Evolutionary conservation across 2,797 vertebrate genomes (phyloP).

Genomic region (Cottoperca gobio): DNA sequence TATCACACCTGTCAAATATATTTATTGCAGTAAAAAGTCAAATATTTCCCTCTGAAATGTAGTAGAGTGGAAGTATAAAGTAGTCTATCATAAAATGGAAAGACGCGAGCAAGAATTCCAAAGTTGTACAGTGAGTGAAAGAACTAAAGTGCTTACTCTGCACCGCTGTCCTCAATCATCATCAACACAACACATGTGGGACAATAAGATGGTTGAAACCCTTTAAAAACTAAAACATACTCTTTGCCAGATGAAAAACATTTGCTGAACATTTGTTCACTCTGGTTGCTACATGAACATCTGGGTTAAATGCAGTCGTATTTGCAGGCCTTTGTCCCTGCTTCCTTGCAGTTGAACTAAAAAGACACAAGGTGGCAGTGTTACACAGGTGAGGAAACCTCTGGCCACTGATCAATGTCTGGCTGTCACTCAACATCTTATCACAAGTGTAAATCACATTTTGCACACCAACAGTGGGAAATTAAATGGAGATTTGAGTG

Average conservation of each 20-base stretch:
- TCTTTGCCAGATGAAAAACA: no score
- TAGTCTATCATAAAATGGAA: no score
- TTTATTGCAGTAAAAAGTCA: not conserved
- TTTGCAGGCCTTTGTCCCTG: not conserved
- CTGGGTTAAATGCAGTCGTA: not conserved
- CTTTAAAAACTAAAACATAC: no score
- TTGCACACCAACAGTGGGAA: not conserved
- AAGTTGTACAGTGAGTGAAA: no score
- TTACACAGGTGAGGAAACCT: constrained; percentile 20
- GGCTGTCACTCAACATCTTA: not conserved
- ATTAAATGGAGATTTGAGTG: not conserved
- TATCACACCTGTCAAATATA: not conserved
- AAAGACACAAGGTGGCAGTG: constrained; percentile 48
- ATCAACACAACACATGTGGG: no score
- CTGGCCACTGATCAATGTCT: not conserved
- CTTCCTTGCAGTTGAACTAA: constrained; percentile 43
- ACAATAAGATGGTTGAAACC: no score
- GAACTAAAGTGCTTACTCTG: no score
- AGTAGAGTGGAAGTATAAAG: not conserved
- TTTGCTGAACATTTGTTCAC: not conserved
- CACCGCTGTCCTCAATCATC: no score
- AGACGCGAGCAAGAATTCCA: no score
- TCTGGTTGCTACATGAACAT: not conserved
- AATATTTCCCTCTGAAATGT: not conserved
- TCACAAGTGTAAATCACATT: not conserved